Base-by-base conservation (phyloP, 2,888 invertebrate species). In the Scaptomyza parva region DNA sequence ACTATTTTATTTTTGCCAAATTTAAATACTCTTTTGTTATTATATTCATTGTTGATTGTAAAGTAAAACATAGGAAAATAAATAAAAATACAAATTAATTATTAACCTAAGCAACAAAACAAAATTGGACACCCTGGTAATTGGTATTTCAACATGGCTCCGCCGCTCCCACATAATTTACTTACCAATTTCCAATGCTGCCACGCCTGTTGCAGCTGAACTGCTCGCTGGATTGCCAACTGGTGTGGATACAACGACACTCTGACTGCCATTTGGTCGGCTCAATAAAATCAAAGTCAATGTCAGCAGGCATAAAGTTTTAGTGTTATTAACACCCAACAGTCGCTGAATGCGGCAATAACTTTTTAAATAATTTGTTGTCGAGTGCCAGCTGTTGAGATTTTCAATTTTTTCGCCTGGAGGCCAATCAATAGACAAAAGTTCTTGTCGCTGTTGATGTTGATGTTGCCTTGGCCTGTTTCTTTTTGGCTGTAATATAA, bases 271-370 rank as follows among this genome's bases (percentile, higher is more conserved):
- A 50, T 9, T 30, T 54, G 30, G 41, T 55, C 48, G 78, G 70
- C 77, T 76, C 79, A 88, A 79, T 88, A 89, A 82, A 88, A 89
- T 88, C 88, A 89, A 83, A 88, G 84, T 84, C 88, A 89, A 83
- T 88, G 90, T 79, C 87, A 89, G 85, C 86, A 82, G 83, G 72
- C 83, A 88, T 88, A 89, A 88, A 88, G 78, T 88, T 89, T 89
- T 89, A 88, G 81, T 79, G 78, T 88, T 89, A 88, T 89, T 89
- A 86, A 86, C 81, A 82, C 79, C 77, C 79, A n/a, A n/a, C n/a
- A 82, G 83, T 63, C 78, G 84, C 73, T 79, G 83, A 89, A 84
- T 86, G 76, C 52, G 86, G 77, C 87, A 81, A 87, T 88, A 85
- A 75, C 76, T 88, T 89, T 88, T 84, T 73, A 81, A 86, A 86